phyloP scores from a whole-genome alignment of 1,140 invertebrate genomes.

The Cyrtorhinus lividipennis region DNA sequence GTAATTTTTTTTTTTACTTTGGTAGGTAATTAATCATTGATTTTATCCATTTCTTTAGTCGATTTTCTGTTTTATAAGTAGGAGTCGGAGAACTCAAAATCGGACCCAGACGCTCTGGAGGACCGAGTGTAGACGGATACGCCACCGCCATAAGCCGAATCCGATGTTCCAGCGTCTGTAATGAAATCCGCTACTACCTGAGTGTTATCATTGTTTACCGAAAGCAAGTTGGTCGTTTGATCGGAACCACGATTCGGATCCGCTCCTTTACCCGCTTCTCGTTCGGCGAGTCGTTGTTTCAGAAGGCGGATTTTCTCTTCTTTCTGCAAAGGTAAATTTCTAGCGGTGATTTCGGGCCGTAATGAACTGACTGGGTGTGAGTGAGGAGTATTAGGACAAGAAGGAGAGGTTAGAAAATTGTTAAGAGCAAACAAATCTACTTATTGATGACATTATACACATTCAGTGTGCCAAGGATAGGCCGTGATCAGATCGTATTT shows the following conservation, averaged over 20 bases:
- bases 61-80: constrained; percentile 61
- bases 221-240: constrained; percentile 23
- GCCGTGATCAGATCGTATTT: too few relatives aligned
- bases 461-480: too few relatives aligned
- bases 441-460: too few relatives aligned
- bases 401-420: too few relatives aligned
- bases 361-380: too few relatives aligned
- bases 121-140: constrained; percentile 57
- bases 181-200: constrained; percentile 53
- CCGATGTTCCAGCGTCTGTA: constrained; percentile 59
- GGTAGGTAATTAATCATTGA: too few relatives aligned
- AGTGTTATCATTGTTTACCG: constrained; percentile 32
- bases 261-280: constrained; percentile 39
- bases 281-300: constrained; percentile 60
- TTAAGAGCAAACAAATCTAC: too few relatives aligned
- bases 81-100: constrained; percentile 75
- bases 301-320: constrained; percentile 72
- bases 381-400: too few relatives aligned
- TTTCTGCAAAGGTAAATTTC: constrained; percentile 60
- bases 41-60: too few relatives aligned
- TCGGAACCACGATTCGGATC: constrained; percentile 25
- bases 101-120: constrained; percentile 60
- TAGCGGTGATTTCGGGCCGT: too few relatives aligned
- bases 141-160: constrained; percentile 53
- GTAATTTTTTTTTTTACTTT: too few relatives aligned